phyloP scores from a whole-genome alignment of 2,888 invertebrate species.

The Dryobota labecula region DNA sequence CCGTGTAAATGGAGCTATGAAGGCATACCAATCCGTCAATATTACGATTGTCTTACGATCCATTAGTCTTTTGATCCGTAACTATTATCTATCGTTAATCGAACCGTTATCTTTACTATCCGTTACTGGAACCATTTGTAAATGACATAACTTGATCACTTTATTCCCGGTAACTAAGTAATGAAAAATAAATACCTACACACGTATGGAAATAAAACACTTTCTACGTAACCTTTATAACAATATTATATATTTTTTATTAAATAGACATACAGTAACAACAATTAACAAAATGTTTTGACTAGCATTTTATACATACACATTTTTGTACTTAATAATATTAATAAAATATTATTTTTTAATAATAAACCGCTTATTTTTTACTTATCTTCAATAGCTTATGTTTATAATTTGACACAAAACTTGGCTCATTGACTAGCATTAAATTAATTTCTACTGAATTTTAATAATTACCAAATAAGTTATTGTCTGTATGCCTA shows the following conservation, averaged over 20 bases:
- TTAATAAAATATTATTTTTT: slow-evolving; percentile 29
- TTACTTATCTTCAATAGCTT: slow-evolving; percentile 4
- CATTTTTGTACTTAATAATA: slow-evolving; percentile 12
- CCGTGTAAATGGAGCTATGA: too few species aligned
- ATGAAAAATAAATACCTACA: too few species aligned
- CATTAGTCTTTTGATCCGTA: not conserved
- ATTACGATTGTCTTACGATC: not conserved
- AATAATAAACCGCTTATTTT: not conserved
- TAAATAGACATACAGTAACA: slow-evolving; percentile 37
- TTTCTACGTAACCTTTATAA: slow-evolving; percentile 13
- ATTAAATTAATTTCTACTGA: not conserved
- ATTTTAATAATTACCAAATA: not conserved
- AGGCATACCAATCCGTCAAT: too few species aligned
- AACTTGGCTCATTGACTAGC: slow-evolving; percentile 8
- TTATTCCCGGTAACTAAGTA: not conserved
- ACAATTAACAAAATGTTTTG: slow-evolving; percentile 34
- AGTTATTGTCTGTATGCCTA: too few species aligned
- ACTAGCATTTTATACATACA: slow-evolving; percentile 23
- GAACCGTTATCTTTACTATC: not conserved
- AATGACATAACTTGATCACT: not conserved
- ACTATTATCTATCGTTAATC: not conserved
- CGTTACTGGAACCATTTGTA: not conserved
- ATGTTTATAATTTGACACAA: slow-evolving; percentile 43
- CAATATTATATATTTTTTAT: slow-evolving; percentile 29
- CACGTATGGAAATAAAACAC: slow-evolving; percentile 5